Base-by-base conservation (phyloP, 2,113 vertebrate species). In the Coptodon rendalli region DNA sequence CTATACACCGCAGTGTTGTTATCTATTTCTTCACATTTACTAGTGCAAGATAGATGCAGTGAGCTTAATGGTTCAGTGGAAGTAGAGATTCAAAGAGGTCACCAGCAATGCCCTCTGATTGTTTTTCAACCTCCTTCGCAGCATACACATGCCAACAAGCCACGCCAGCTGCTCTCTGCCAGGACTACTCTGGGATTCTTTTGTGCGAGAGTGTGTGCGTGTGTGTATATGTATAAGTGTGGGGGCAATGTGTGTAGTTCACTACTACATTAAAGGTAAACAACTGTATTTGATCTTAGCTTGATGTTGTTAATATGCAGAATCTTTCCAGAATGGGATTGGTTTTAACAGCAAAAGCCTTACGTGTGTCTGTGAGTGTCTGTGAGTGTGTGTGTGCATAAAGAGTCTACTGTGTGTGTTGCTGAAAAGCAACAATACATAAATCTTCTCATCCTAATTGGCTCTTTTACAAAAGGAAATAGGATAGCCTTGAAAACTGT, bases 1-100 rank as follows among this genome's bases (percentile, higher is more conserved):
- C 40, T 54, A 12, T 57, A 11, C 53, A 17, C 3, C 1, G 1
- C 3, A 71, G 63, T 56, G 29, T 80, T 59, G 22, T 79, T 59
- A 45, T 80, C 12, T 52, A n/a, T 81, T 53, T 81, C 27, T 22
- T 90, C 84, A 87, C 82, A 84, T 78, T 88, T 89, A 85, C 34
- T 29, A 56, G 84, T 68, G 82, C 61, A 53, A 31, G 61, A 56
- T 84, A 82, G 48, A 66, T 53, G 79, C 38, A 73, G 66, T 88
- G 90, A 84, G 81, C 81, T 89, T 85, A 89, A 86, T 89, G 90
- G 83, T 86, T 85, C 82, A 85, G 80, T 85, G 76, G 82, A 68
- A 24, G 53, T 81, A 59, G 89, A 89, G 88, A 94, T 82, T 85
- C 81, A 71, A 78, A 52, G 87, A 87, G 93, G 90, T 91, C 87